Conservation (phyloP, 2,113 vertebrate genomes). For the Camelus dromedarius region DNA sequence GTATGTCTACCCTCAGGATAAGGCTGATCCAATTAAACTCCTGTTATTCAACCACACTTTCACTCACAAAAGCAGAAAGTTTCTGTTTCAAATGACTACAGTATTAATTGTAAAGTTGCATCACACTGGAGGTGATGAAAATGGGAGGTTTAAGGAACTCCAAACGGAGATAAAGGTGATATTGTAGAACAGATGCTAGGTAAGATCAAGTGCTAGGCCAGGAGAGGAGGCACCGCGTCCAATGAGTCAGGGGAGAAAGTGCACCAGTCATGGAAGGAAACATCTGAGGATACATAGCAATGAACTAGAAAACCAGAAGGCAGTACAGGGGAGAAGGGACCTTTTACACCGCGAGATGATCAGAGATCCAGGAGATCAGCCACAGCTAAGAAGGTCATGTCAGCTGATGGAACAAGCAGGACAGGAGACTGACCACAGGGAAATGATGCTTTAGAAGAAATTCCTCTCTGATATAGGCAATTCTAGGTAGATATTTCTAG, state of each 20-base stretch:
- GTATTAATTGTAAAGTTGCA: background rate
- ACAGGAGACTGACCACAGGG: no score
- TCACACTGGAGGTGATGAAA: background rate
- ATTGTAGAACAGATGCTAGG: rapidly evolving
- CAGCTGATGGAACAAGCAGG: background rate
- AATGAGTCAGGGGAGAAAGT: background rate
- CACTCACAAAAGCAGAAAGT: background rate
- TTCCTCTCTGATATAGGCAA: background rate
- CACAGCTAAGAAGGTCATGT: background rate
- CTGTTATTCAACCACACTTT: background rate
- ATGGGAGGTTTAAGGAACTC: background rate
- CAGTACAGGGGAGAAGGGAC: background rate
- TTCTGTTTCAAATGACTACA: background rate
- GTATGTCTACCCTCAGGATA: background rate
- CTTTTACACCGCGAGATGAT: background rate
- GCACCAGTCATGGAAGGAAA: background rate
- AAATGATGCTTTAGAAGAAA: background rate
- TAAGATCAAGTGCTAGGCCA: no score
- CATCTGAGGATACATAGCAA: background rate
- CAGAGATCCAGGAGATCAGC: background rate
- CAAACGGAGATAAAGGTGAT: background rate
- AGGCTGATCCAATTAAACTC: background rate
- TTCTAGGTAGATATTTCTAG: background rate
- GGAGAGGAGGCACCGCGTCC: background rate
- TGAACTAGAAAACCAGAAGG: background rate